Base-by-base conservation (phyloP, 2,888 invertebrate species). In the Zhuqinia jingwanae region DNA sequence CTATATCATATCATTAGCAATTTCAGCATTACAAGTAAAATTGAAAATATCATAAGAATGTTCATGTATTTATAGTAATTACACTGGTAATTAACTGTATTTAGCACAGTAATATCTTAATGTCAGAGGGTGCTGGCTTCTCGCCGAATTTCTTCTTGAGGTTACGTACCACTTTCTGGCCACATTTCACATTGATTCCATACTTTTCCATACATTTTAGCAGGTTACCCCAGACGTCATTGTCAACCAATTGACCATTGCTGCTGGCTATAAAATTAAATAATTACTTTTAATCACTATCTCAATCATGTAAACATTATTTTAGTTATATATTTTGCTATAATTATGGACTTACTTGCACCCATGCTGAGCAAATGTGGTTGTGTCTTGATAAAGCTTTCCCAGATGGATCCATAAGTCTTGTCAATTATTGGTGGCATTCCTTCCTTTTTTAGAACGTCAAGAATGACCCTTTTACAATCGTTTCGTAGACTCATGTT, bases 221-320 rank as follows among this genome's bases (percentile, higher is more conserved):
- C n/a, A 90, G 79, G 20, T 89, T 89, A 0, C 89, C 90, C 90
- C 90, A 90, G 6, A 89, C 70, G 47, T 90, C 90, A 5, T 88
- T 77, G 36, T 90, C 90, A 1, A 88, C 89, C 6, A 88, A 63
- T 58, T 76, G 86, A 6, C 86, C 65, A 50, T 85, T 88, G 8
- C 87, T 70, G 50, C 88, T 89, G 3, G 86, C 87, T 87, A 50
- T 17, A 30, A 5, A 36, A 8, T 36, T 36, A 8, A 36, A 36
- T 36, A 15, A 79, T n/a, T n/a, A n/a, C n/a, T n/a, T n/a, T n/a
- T n/a, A n/a, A n/a, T n/a, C n/a, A n/a, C n/a, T n/a, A n/a, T n/a
- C n/a, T n/a, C n/a, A n/a, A n/a, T n/a, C n/a, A n/a, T n/a, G n/a
- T n/a, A n/a, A n/a, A n/a, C n/a, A n/a, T n/a, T n/a, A n/a, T n/a